Evolutionary conservation across 1,140 invertebrate species (phyloP).

Genomic region (Heliothis virescens): DNA sequence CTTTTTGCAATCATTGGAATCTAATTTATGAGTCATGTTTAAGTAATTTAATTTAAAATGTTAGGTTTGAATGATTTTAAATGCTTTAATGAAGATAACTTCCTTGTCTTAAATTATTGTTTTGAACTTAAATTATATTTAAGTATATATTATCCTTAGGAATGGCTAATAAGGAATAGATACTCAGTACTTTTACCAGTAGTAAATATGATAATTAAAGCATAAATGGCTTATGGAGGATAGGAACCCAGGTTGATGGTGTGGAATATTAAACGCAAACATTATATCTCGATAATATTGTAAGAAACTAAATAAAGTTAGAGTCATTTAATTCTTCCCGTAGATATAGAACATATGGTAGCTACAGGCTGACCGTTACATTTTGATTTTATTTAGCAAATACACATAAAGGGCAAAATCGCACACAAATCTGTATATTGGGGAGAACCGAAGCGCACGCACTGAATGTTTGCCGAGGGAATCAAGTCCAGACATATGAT

Average conservation of each 20-base stretch:
- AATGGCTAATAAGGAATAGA: no score
- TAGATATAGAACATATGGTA: background rate
- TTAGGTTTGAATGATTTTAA: background rate
- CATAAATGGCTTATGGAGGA: no score
- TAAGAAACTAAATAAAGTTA: no score
- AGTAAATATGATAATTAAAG: no score
- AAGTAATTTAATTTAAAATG: background rate
- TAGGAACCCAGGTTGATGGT: no score
- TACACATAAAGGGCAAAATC: conserved; percentile 16
- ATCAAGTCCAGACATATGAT: conserved; percentile 42
- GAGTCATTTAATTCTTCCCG: no score
- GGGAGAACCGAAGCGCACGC: conserved; percentile 16
- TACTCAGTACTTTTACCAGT: no score
- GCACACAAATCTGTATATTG: background rate
- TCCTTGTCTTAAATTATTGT: no score
- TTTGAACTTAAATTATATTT: no score
- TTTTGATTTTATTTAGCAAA: conserved; percentile 6
- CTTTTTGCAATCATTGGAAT: background rate
- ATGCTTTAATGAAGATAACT: no score
- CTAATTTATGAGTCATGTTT: background rate
- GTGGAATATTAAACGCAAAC: background rate
- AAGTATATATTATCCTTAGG: no score
- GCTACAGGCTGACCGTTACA: background rate
- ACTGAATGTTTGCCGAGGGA: conserved; percentile 35
- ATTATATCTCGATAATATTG: no score